Evolutionary conservation across 2,797 vertebrate genomes (phyloP).

Genomic region (Ctenopoma multispine): DNA sequence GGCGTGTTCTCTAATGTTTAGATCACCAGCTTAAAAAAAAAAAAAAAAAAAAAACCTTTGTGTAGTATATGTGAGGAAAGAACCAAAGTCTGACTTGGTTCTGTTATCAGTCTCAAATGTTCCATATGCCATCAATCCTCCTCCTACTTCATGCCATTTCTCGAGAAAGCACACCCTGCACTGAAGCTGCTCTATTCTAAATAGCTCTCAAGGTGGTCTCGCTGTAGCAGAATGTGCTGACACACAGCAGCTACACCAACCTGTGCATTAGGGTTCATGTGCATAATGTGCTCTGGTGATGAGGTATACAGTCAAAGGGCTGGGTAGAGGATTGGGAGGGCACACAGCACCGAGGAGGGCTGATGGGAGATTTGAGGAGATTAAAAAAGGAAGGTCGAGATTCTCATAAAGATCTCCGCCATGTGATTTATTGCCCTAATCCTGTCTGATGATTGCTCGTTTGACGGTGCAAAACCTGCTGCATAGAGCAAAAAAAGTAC

Average conservation of each 20-base stretch:
- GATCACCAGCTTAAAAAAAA: slow-evolving; percentile 19
- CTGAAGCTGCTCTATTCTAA: slow-evolving; percentile 19
- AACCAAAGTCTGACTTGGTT: not conserved
- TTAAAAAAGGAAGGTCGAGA: slow-evolving; percentile 58
- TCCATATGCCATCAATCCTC: slow-evolving; percentile 6
- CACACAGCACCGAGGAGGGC: slow-evolving; percentile 22
- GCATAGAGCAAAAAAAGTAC: slow-evolving; percentile 2
- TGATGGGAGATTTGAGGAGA: slow-evolving; percentile 59
- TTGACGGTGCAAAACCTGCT: slow-evolving; percentile 27
- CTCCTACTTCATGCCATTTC: slow-evolving; percentile 19
- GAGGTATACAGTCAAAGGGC: slow-evolving; percentile 8
- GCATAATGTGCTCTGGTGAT: slow-evolving; percentile 28
- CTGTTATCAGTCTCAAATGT: slow-evolving; percentile 10
- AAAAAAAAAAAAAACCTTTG: not conserved
- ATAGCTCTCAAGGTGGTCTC: slow-evolving; percentile 42
- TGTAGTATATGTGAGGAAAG: slow-evolving; percentile 1
- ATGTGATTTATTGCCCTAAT: slow-evolving; percentile 53
- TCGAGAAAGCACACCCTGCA: slow-evolving; percentile 16
- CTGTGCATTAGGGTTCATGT: slow-evolving; percentile 36
- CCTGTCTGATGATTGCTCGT: slow-evolving; percentile 42
- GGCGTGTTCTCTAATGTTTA: slow-evolving; percentile 8
- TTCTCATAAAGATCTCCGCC: slow-evolving; percentile 54
- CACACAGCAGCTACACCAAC: slow-evolving; percentile 21
- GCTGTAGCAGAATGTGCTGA: slow-evolving; percentile 59
- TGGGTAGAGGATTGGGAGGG: slow-evolving; percentile 44